phyloP scores from a whole-genome alignment of 2,113 vertebrate species.

The Nasalis larvatus region DNA sequence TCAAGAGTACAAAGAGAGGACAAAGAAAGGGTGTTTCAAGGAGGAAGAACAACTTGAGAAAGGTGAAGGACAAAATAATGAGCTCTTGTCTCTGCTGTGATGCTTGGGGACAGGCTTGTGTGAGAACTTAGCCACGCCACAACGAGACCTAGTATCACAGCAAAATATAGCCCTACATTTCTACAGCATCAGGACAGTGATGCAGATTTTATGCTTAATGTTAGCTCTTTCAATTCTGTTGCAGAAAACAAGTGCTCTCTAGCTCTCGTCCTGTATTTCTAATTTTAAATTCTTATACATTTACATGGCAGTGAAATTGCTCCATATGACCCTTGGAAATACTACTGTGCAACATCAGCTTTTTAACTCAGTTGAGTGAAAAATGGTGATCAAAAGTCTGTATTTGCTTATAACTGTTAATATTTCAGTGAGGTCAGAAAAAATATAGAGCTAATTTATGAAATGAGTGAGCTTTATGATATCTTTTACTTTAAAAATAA shows the following conservation, averaged over 20 bases:
- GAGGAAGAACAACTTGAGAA: background rate
- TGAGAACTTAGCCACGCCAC: background rate
- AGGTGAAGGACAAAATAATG: background rate
- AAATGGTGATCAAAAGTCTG: background rate
- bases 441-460: background rate
- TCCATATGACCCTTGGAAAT: background rate
- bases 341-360: background rate
- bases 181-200: background rate
- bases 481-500: background rate
- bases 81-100: background rate
- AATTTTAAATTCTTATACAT: background rate
- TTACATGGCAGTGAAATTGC: background rate
- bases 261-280: background rate
- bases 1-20: background rate
- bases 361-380: background rate
- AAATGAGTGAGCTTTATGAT: background rate
- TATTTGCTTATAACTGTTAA: background rate
- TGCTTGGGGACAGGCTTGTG: background rate
- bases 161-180: background rate
- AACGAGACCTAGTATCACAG: background rate
- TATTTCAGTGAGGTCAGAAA: background rate
- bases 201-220: background rate
- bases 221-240: background rate
- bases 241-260: background rate
- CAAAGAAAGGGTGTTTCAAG: background rate